phyloP scores from a whole-genome alignment of 2,113 vertebrate species.

The Lethenteron camtschaticum region DNA sequence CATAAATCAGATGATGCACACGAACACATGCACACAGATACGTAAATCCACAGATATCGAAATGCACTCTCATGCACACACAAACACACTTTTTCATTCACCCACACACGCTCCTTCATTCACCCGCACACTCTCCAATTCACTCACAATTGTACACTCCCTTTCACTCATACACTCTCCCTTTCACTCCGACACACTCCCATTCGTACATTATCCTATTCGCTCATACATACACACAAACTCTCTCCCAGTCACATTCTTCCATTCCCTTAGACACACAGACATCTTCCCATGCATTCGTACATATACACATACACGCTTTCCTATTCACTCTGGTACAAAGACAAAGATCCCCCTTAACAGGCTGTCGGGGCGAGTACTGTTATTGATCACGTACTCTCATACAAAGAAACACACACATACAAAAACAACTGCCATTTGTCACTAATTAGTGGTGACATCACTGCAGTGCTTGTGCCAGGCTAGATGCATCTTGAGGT shows the following conservation, averaged over 20 bases:
- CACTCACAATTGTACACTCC: neutral
- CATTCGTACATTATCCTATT: neutral
- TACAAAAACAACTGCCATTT: no score
- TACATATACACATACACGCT: neutral
- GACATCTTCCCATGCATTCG: neutral
- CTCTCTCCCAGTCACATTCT: conserved; percentile 5
- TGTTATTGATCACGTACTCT: no score
- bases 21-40: neutral
- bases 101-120: neutral
- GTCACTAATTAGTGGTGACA: no score
- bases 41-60: conserved; percentile 2
- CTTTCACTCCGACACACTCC: neutral
- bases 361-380: no score
- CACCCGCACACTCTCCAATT: neutral
- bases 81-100: conserved; percentile 5
- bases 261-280: neutral
- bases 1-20: no score
- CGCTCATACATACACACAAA: conserved; percentile 7
- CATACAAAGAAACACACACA: no score
- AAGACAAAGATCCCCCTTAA: neutral
- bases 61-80: conserved; percentile 1
- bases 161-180: conserved; percentile 1
- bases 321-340: neutral
- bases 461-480: no score
- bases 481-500: no score